phyloP scores from a whole-genome alignment of 2,113 vertebrate species.

The Lagopus leucura region DNA sequence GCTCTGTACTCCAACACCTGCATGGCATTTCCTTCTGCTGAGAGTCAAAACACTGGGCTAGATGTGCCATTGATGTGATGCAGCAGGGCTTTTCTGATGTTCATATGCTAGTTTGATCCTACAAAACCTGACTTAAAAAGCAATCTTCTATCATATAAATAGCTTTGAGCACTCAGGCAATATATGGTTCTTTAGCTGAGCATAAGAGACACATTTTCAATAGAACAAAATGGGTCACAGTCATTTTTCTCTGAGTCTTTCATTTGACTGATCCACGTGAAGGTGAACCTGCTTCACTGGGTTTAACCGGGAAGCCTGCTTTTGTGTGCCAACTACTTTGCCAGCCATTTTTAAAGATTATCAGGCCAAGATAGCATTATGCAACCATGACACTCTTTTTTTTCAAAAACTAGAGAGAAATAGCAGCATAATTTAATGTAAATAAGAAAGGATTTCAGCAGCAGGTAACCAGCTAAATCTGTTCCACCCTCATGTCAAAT shows the following conservation, averaged over 20 bases:
- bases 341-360: background rate
- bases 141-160: constrained; percentile 17
- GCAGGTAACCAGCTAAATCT: background rate
- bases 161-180: constrained; percentile 29
- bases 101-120: background rate
- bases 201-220: background rate
- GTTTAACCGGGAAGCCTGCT: constrained; percentile 15
- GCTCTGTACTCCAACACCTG: background rate
- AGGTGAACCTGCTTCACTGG: background rate
- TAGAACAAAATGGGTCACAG: constrained; percentile 25
- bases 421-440: constrained; percentile 4
- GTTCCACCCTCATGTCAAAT: background rate
- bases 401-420: background rate
- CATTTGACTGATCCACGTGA: background rate
- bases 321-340: background rate
- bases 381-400: background rate
- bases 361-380: background rate
- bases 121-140: constrained; percentile 32
- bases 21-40: background rate
- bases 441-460: background rate
- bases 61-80: accelerated
- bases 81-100: background rate
- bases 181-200: background rate
- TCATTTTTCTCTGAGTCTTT: background rate
- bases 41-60: accelerated